These are phyloP conservation scores for Nesogale talazaci DNA, from an alignment of 2,113 vertebrate species.

Conservation along the genomic window DNA sequence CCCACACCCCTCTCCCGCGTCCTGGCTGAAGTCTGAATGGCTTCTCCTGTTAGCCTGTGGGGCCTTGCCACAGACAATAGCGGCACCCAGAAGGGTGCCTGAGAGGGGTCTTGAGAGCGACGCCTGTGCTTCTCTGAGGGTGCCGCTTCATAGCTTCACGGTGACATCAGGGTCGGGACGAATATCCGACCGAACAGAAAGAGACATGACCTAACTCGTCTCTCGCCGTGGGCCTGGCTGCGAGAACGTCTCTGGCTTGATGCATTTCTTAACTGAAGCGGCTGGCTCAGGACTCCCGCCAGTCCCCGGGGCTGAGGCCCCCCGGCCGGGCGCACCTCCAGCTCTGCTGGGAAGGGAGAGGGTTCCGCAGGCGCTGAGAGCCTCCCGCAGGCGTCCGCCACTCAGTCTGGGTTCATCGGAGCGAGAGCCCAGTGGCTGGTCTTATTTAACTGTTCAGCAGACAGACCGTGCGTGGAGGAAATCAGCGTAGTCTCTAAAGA, in stretches of 20 bases:
- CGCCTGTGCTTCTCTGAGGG: slow-evolving; percentile 27
- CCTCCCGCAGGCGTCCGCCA: background rate
- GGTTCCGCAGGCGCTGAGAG: background rate
- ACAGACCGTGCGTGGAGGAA: background rate
- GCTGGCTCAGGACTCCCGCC: slow-evolving; percentile 68
- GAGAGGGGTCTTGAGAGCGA: slow-evolving; percentile 58
- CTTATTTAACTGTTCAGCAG: background rate
- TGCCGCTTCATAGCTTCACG: slow-evolving; percentile 67
- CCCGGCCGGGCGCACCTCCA: slow-evolving; percentile 55
- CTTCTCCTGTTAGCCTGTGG: slow-evolving; percentile 11
- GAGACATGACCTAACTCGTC: slow-evolving; percentile 80
- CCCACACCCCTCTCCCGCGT: background rate
- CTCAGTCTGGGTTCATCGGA: background rate
- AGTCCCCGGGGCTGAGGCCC: slow-evolving; percentile 70
- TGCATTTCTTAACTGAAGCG: slow-evolving; percentile 70
- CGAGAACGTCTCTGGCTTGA: slow-evolving; percentile 68
- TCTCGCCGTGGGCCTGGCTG: slow-evolving; percentile 71
- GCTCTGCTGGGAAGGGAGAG: background rate
- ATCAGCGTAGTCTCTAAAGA: background rate
- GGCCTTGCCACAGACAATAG: slow-evolving; percentile 16
- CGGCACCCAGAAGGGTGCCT: background rate
- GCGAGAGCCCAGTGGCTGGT: fast-evolving
- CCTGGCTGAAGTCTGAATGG: background rate
- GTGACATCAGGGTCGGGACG: slow-evolving; percentile 79
- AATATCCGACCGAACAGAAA: slow-evolving; percentile 73